These are phyloP conservation scores for Lucifuga dentata DNA, from an alignment of 2,113 vertebrate species.

Conservation along the genomic window DNA sequence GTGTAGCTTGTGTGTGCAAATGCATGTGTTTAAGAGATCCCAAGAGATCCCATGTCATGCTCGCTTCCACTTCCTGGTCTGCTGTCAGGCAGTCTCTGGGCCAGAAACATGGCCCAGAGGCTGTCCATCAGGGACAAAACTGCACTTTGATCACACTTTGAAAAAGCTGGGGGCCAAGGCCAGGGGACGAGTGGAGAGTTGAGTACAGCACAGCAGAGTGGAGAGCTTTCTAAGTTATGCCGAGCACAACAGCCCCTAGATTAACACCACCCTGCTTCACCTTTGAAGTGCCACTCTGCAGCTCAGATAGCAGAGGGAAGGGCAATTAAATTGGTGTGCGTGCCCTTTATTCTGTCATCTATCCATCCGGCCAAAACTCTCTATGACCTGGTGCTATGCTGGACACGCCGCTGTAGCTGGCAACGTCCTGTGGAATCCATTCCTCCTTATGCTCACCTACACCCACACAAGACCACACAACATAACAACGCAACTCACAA, in stretches of 20 bases:
- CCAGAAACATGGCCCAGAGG: slow-evolving; percentile 49
- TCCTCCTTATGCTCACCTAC: slow-evolving; percentile 1
- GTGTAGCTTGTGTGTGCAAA: slow-evolving; percentile 3
- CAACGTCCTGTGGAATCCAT: slow-evolving; percentile 28
- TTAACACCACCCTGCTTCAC: slow-evolving; percentile 67
- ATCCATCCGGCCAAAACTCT: slow-evolving; percentile 27
- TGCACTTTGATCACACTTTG: slow-evolving; percentile 81
- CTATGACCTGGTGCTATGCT: slow-evolving; percentile 18
- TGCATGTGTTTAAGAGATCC: slow-evolving; percentile 9
- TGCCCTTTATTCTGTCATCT: slow-evolving; percentile 47
- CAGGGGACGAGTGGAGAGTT: slow-evolving; percentile 35
- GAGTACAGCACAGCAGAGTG: slow-evolving; percentile 36
- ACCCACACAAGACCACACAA: slow-evolving; percentile 1
- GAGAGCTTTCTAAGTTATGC: slow-evolving; percentile 13
- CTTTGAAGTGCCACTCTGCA: slow-evolving; percentile 78
- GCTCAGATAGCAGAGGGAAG: slow-evolving; percentile 67
- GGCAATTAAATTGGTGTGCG: slow-evolving; percentile 68
- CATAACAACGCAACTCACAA: slow-evolving; percentile 3
- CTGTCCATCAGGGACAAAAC: slow-evolving; percentile 75
- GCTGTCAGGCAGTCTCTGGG: slow-evolving; percentile 49
- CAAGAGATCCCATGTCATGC: slow-evolving; percentile 53
- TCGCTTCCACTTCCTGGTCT: slow-evolving; percentile 70
- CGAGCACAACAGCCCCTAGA: slow-evolving; percentile 46
- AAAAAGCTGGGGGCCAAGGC: slow-evolving; percentile 69
- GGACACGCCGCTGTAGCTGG: slow-evolving; percentile 46